Conservation (phyloP, 2,888 invertebrate species). For the Exocentrus adspersus region DNA sequence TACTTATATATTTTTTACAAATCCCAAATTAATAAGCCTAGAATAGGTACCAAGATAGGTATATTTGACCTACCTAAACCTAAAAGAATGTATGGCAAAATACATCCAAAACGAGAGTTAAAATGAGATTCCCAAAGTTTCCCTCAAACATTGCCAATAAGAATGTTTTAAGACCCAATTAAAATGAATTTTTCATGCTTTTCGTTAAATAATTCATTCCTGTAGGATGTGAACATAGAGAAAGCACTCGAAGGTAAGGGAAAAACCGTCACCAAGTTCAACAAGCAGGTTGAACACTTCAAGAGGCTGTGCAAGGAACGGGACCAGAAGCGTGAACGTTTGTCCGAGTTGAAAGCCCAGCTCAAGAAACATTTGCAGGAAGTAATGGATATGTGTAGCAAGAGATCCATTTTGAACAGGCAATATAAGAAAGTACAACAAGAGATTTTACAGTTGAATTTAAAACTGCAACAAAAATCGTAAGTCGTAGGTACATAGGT, state of each 20-base stretch:
- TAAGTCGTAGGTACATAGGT: too few relatives aligned
- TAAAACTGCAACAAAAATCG: conserved; percentile 19
- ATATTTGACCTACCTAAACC: too few relatives aligned
- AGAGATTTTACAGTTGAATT: not conserved
- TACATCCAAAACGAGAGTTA: too few relatives aligned
- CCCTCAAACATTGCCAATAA: too few relatives aligned
- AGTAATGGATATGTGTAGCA: not conserved
- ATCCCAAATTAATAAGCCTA: too few relatives aligned
- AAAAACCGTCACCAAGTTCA: not conserved
- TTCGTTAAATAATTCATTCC: not conserved
- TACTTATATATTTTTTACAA: too few relatives aligned
- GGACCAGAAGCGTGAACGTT: conserved; percentile 5
- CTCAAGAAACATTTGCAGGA: conserved; percentile 6
- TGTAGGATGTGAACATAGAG: conserved; percentile 10
- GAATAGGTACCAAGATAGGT: too few relatives aligned
- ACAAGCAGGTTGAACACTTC: not conserved
- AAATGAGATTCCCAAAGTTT: too few relatives aligned
- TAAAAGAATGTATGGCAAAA: too few relatives aligned
- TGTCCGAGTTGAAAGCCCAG: not conserved
- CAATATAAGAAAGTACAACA: not conserved
- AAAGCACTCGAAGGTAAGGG: not conserved
- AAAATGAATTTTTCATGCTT: too few relatives aligned
- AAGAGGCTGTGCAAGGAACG: conserved; percentile 1
- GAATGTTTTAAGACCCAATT: too few relatives aligned
- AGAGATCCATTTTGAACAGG: not conserved